Evolutionary conservation across 1,140 invertebrate species (phyloP).

Genomic region (Macrostomum lignano): DNA sequence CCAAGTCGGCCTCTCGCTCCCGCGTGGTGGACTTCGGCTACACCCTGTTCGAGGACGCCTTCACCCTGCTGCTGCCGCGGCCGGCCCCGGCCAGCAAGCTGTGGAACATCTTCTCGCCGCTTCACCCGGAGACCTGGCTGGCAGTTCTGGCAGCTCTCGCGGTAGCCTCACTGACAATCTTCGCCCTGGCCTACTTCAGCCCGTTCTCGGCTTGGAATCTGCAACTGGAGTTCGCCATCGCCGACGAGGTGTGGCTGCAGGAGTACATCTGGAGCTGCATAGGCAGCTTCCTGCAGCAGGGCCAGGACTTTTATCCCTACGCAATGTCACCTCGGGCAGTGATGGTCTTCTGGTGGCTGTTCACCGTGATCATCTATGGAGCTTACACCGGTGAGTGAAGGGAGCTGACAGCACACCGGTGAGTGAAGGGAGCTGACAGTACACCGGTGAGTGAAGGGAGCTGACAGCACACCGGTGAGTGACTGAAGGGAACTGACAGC

Average conservation of each 20-base stretch:
- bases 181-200: not conserved
- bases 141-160: not conserved
- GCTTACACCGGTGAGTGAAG: not conserved
- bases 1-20: not conserved
- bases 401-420: too few relatives aligned
- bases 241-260: not conserved
- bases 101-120: conserved; percentile 1
- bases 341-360: conserved; percentile 1
- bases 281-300: not conserved
- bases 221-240: not conserved
- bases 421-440: too few relatives aligned
- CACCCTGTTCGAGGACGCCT: not conserved
- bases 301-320: conserved; percentile 2
- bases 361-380: not conserved
- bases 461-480: too few relatives aligned
- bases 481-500: too few relatives aligned
- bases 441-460: too few relatives aligned
- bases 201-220: conserved; percentile 4
- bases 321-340: conserved; percentile 1
- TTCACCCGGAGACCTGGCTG: not conserved
- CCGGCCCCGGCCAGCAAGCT: not conserved
- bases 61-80: not conserved
- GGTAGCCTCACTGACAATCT: not conserved
- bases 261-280: conserved; percentile 1
- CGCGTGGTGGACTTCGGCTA: not conserved